A percentile compares a stretch with the other conserved stretches of the same genome.
Conservation (phyloP, 2,888 invertebrate species). For the Alentia gelatinosa region DNA sequence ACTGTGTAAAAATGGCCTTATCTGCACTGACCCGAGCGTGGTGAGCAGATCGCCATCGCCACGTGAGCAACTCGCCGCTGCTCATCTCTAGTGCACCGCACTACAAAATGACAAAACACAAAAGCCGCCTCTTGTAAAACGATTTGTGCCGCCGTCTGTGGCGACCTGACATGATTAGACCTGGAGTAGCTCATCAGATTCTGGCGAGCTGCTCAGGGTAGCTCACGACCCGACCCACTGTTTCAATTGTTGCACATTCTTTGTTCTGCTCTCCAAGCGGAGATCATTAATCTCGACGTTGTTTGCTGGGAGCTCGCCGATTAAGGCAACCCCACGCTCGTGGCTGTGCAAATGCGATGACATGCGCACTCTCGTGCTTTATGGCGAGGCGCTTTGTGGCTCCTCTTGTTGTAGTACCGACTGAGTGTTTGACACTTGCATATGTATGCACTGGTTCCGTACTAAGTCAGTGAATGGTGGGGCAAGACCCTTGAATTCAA, state of each 20-base stretch:
- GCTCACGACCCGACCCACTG: slow-evolving; percentile 19
- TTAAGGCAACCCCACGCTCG: not conserved
- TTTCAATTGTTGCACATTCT: slow-evolving; percentile 24
- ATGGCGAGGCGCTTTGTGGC: not conserved
- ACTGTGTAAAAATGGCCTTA: not conserved
- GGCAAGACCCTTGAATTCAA: too few species aligned
- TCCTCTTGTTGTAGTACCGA: not conserved
- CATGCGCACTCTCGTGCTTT: not conserved
- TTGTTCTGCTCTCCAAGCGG: slow-evolving; percentile 14
- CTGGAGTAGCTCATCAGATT: not conserved
- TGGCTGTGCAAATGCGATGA: not conserved
- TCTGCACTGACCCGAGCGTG: not conserved
- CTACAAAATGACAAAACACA: slow-evolving; percentile 16
- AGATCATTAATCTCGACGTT: not conserved
- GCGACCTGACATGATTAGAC: not conserved
- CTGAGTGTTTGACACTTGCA: not conserved
- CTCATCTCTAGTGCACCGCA: not conserved
- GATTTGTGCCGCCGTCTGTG: not conserved
- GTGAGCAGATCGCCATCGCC: not conserved
- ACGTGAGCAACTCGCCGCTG: not conserved
- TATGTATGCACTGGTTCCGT: not conserved
- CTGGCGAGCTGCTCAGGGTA: not conserved
- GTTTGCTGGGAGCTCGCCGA: not conserved
- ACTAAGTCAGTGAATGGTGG: too few species aligned
- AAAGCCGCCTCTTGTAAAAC: slow-evolving; percentile 20